Conservation (phyloP, 2,797 vertebrate species). For the Premnoplex brunnescens region DNA sequence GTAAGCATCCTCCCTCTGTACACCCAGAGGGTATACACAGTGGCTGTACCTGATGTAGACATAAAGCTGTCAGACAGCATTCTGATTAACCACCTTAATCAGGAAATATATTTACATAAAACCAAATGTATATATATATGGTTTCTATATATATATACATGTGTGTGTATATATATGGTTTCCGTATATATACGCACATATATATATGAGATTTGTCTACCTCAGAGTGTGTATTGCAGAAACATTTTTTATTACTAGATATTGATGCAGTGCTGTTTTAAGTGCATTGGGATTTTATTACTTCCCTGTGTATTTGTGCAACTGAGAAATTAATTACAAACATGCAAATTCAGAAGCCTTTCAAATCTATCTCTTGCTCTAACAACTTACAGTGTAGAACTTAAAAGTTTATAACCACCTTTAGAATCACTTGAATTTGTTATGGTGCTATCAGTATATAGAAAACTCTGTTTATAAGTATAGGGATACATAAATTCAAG, state of each 20-base stretch:
- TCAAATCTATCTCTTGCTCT: constrained; percentile 22
- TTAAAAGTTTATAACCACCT: constrained; percentile 59
- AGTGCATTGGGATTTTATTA: neutral
- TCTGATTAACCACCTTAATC: constrained; percentile 8
- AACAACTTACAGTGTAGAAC: constrained; percentile 4
- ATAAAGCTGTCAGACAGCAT: neutral
- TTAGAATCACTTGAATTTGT: constrained; percentile 75
- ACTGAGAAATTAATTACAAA: constrained; percentile 17
- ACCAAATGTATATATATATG: neutral
- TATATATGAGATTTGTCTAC: constrained; percentile 69
- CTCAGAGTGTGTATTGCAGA: constrained; percentile 68
- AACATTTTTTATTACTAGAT: neutral
- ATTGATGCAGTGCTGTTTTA: neutral
- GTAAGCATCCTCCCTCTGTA: neutral
- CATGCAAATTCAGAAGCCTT: constrained; percentile 14
- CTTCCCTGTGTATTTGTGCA: constrained; percentile 27
- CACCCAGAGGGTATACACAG: neutral
- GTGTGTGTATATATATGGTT: neutral
- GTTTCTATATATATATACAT: neutral
- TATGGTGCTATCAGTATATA: constrained; percentile 75
- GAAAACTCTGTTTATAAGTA: constrained; percentile 16
- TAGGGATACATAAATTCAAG: constrained; percentile 13
- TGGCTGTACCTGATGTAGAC: constrained; percentile 1
- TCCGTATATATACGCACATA: neutral
- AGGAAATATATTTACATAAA: neutral